Percentiles rank a stretch among this genome's conserved stretches.
Evolutionary conservation across 1,140 invertebrate genomes (phyloP).

Genomic region (Plectrocnemia conspersa): DNA sequence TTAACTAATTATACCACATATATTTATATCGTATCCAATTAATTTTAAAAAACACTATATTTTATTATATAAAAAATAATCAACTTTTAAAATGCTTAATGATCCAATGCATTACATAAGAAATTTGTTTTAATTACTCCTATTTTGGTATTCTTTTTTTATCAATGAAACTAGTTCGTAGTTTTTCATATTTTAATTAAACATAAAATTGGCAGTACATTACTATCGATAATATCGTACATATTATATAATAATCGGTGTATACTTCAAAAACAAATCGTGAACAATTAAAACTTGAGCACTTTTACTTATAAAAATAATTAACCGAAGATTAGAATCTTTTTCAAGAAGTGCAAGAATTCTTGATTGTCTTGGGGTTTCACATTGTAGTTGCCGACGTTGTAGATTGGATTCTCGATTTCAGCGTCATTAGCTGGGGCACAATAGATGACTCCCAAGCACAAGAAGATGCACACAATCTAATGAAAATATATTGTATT

Average conservation of each 20-base stretch:
- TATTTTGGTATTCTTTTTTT: not conserved
- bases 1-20: too few relatives aligned
- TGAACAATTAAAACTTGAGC: not conserved
- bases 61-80: not conserved
- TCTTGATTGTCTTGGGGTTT: constrained; percentile 16
- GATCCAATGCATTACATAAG: not conserved
- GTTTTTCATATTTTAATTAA: not conserved
- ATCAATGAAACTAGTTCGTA: not conserved
- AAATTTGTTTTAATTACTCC: not conserved
- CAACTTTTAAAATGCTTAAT: not conserved
- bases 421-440: constrained; percentile 26
- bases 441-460: constrained; percentile 15
- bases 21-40: too few relatives aligned
- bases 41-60: not conserved
- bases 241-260: not conserved
- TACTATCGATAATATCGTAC: not conserved
- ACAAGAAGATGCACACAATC: constrained; percentile 23
- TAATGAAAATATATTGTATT: not conserved
- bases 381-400: constrained; percentile 12
- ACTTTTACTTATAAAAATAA: not conserved
- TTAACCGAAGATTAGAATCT: constrained; percentile 20
- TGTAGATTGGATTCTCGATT: not conserved
- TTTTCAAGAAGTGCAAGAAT: constrained; percentile 22
- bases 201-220: not conserved
- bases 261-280: not conserved